Base-by-base conservation (phyloP, 2,888 invertebrate species). In the Hecatera dysodea region DNA sequence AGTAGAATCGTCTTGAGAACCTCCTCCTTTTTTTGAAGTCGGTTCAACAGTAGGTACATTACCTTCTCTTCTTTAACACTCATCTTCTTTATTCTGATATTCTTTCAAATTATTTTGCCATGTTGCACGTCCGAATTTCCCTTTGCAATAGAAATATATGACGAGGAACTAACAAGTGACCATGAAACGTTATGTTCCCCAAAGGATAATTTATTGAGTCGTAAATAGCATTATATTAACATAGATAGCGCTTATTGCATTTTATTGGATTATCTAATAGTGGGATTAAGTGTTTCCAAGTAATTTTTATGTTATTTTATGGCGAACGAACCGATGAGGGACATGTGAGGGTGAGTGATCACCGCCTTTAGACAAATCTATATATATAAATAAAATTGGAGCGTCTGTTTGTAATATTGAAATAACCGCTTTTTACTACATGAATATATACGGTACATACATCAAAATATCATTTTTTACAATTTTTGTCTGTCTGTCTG, bases 181-280 rank as follows among this genome's bases (percentile, higher is more conserved):
- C 80, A 68, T 73, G 67, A 71, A 71, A 66, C 29, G 29, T 15
- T 64, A 56, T 42, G 60, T 27, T 62, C 17, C 39, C 57, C 11
- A 56, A 55, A 59, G n/a, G 19, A 27, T 46, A 69, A 83, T 85
- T 67, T 85, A 85, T 81, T 36, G 39, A n/a, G 81, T 53, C 61
- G 48, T 83, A 84, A 81, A 84, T 67, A 52, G 63, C 52, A 75
- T 78, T 74, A 64, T 83, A 60, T 80, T 83, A 82, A 86, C 68
- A 67, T 53, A 72, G 84, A 84, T 84, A 84, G 57, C 53, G 62
- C 57, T 76, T 81, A 85, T 80, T 84, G 56, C 27, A 61, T 57
- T 65, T 72, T 57, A 65, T 29, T 67, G 57, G 67, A 67, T 61
- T 63, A 67, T 46, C 57, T 79, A 64, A 63, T 71, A 55, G 50